A percentile compares a stretch with the other conserved stretches of the same genome.
Conservation (phyloP, 2,113 vertebrate species). For the Xiphophorus hellerii region DNA sequence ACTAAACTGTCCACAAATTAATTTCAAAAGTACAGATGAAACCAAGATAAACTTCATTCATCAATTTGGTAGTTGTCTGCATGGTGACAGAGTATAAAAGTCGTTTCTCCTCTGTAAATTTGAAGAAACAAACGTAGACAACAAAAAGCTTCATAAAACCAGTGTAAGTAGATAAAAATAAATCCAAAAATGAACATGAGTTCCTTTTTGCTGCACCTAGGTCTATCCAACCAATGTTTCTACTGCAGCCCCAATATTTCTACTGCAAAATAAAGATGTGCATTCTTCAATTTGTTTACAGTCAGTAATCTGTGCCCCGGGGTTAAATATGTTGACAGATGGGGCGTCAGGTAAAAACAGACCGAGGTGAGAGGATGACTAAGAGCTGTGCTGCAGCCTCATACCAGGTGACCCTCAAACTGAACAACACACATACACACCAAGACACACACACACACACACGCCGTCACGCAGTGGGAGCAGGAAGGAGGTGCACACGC, state of each 20-base stretch:
- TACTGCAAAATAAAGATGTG: slow-evolving; percentile 13
- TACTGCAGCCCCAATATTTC: slow-evolving; percentile 2
- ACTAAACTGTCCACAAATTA: background rate
- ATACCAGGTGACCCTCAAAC: slow-evolving; percentile 68
- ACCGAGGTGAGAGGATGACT: slow-evolving; percentile 72
- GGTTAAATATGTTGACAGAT: slow-evolving; percentile 69
- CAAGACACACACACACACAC: slow-evolving; percentile 31
- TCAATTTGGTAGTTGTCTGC: background rate
- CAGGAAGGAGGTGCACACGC: slow-evolving; percentile 63
- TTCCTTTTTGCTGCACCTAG: background rate
- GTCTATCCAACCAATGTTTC: slow-evolving; percentile 6
- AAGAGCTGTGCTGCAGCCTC: slow-evolving; percentile 60
- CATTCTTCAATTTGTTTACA: slow-evolving; percentile 53
- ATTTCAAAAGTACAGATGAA: too few relatives aligned
- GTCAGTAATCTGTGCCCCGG: slow-evolving; percentile 40
- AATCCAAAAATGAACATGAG: too few relatives aligned
- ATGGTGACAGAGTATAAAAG: background rate
- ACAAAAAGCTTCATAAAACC: background rate
- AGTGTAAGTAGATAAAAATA: background rate
- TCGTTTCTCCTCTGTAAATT: background rate
- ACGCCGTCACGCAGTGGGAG: slow-evolving; percentile 48
- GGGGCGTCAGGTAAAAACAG: slow-evolving; percentile 64
- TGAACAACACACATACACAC: slow-evolving; percentile 7
- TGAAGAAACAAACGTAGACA: background rate
- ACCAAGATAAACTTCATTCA: too few relatives aligned